These are phyloP conservation scores for Uria lomvia DNA, from an alignment of 2,113 vertebrate genomes.

Conservation along the genomic window DNA sequence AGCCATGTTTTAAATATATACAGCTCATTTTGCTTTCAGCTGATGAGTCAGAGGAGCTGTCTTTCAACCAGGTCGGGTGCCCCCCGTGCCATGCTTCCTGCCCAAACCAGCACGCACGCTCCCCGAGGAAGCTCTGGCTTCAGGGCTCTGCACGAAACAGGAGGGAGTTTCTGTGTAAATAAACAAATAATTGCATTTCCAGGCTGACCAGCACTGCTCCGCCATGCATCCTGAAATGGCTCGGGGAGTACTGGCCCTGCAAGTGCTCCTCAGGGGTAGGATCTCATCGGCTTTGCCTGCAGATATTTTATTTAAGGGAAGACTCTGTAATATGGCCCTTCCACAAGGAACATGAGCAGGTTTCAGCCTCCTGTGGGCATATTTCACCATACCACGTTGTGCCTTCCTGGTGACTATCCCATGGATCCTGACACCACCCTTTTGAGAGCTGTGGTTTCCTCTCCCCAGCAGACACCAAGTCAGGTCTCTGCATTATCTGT, in stretches of 20 bases:
- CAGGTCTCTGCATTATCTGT: not conserved
- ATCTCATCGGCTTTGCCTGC: not conserved
- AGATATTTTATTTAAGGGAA: not conserved
- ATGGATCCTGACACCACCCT: not conserved
- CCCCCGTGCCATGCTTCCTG: constrained; percentile 36
- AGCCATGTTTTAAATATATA: constrained; percentile 73
- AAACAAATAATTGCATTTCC: not conserved
- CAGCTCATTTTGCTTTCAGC: constrained; percentile 63
- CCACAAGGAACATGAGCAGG: not conserved
- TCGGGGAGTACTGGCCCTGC: not conserved
- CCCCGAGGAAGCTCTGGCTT: not conserved
- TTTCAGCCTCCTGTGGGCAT: not conserved
- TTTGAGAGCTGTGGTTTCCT: not conserved
- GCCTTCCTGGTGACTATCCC: not conserved
- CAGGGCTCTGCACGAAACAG: not conserved
- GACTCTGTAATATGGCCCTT: rapidly evolving
- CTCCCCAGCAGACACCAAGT: not conserved
- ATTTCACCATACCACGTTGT: rapidly evolving
- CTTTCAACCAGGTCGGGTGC: constrained; percentile 43
- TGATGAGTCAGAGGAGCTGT: constrained; percentile 69
- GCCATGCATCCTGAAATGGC: not conserved
- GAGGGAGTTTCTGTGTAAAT: not conserved
- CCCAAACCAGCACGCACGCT: constrained; percentile 38
- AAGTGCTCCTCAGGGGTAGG: not conserved
- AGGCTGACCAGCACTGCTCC: not conserved